Evolutionary conservation across 2,113 vertebrate genomes (phyloP), one percentile per base, ranked within the genome.

Genomic region (Aptenodytes forsteri): DNA sequence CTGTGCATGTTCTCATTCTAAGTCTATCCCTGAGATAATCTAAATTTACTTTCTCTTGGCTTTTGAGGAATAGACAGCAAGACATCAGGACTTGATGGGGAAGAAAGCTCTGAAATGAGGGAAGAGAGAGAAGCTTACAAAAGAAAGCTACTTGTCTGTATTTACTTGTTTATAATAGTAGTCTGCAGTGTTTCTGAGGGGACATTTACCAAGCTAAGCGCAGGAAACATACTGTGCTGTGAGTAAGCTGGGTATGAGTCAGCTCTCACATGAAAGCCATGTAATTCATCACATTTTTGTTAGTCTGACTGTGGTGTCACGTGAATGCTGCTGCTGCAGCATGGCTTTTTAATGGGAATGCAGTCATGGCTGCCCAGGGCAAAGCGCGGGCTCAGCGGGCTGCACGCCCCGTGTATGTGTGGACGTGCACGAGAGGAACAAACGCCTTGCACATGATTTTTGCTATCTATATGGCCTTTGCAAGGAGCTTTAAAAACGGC

Each of bases 361-460:
- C 10, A 13, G 42, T 5, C n/a, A 12, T 4, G 9, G 72, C 42
- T 30, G 40, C 67, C 36, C 49, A 14, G 54, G 59, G 27, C 56
- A 30, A 30, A 55, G 49, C 66, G 34, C 0, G 1, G 52, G 23
- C 38, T 16, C 70, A 50, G 52, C 58, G 40, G 65, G 36, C 58
- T 46, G 32, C 21, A 3, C 2, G 1, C 36, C 1, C 2, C 1
- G 0, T 13, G 21, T 21, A 2, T 7, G 38, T 5, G 50, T 4
- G 25, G 13, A 52, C 11, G 13, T 1, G 13, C 42, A 67, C 0
- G 1, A 62, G 38, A 64, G 26, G 18, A 75, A 10, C 14, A 29
- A 67, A 13, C 0, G 3, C 47, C 22, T 54, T 50, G 46, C 38
- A 54, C 7, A 0, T 4, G 18, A 13, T 40, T 66, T 65, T 80